Evolutionary conservation across 1,140 invertebrate species (phyloP), one percentile per base, ranked within the genome.

Genomic region (Heliconius melpomene): DNA sequence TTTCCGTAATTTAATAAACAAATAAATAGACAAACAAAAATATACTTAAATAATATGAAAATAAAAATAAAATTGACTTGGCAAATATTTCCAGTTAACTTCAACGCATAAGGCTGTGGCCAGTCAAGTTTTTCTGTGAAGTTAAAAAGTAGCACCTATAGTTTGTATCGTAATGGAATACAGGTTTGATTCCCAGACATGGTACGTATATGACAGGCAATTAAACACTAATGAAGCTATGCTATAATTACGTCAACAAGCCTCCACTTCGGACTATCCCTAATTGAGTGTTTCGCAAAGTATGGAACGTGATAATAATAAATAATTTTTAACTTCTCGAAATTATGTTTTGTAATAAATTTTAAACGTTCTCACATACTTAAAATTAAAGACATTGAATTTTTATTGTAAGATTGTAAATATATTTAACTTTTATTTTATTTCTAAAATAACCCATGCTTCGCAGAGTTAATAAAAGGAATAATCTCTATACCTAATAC

Each of bases 1-100:
- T 73, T 78, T 78, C 77, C 77, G 77, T 78, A 73, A 78, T 60
- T 78, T 52, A 74, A 74, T 78, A 73, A 73, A 60, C 52, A 60
- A 26, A 38, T 7, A 8, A 1, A 36, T 1, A 73, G 16, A 2
- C 60, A 13, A 2, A 36, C 5, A 16, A 72, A 78, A 16, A 13
- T 73, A 73, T 11, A 73, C 50, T 40, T 73, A 57, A 78, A 29
- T 8, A 20, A 5, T n/a, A n/a, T 23, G 18, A 23, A 23, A 29
- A 6, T 60, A 78, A 26, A 78, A 72, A 36, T 20, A 5, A 75
- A 38, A 52, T 16, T 79, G 3, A 52, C n/a, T 36, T 75, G 20
- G 46, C 16, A 18, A 6, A 18, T 52, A 18, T 16, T 23, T 26
- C 52, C 46, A 71, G 26, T 75, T 74, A 75, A 75, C 40, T 70